A percentile compares a stretch with the other conserved stretches of the same genome.
These are phyloP conservation scores for Drosophila ambigua DNA, from an alignment of 1,140 invertebrate species.

Conservation along the genomic window DNA sequence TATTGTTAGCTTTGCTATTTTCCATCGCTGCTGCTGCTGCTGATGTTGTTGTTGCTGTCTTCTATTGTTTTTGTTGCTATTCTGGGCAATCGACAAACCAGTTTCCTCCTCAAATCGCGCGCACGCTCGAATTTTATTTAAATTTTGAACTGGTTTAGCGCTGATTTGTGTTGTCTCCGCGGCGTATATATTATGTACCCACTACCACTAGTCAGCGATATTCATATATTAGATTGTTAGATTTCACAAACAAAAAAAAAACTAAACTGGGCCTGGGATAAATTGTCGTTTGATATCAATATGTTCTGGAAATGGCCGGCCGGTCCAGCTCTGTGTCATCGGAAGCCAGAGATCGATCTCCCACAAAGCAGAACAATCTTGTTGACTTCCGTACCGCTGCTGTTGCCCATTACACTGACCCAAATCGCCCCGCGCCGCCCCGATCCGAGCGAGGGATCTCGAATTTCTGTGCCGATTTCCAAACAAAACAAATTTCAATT, in stretches of 20 bases:
- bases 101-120: conserved; percentile 69
- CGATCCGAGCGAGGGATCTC: conserved; percentile 33
- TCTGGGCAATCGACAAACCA: conserved; percentile 66
- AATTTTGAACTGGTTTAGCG: conserved; percentile 80
- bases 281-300: conserved; percentile 38
- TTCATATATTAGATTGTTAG: conserved; percentile 57
- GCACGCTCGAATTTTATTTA: conserved; percentile 80
- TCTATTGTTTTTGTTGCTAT: conserved; percentile 36
- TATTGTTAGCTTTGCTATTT: conserved; percentile 60
- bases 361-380: conserved; percentile 20
- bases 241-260: conserved; percentile 41
- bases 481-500: conserved; percentile 60
- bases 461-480: conserved; percentile 69
- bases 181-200: conserved; percentile 62
- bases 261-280: conserved; percentile 24
- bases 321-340: conserved; percentile 38
- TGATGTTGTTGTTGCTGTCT: conserved; percentile 8
- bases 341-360: conserved; percentile 14
- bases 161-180: conserved; percentile 72
- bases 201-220: conserved; percentile 15
- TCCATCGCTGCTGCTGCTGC: conserved; percentile 18
- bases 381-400: conserved; percentile 49
- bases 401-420: conserved; percentile 42
- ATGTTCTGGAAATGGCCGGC: conserved; percentile 51
- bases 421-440: conserved; percentile 11